Evolutionary conservation across 2,888 invertebrate species (phyloP).

Genomic region (Hermodice carunculata): DNA sequence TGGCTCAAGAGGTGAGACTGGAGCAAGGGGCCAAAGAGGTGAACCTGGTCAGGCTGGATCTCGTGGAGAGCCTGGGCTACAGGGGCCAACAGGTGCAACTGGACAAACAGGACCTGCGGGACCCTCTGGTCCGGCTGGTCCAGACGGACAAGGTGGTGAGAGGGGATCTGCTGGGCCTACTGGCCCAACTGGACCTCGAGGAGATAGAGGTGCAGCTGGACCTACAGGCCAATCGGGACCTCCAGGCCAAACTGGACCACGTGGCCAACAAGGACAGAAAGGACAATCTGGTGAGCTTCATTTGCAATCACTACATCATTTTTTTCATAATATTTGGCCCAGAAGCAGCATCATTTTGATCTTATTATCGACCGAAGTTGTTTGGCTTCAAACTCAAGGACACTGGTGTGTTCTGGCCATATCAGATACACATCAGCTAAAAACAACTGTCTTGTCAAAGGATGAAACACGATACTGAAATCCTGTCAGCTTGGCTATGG

Average conservation of each 20-base stretch:
- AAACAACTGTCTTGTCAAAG: too few species aligned
- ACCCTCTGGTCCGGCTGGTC: constrained; percentile 20
- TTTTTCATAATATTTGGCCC: too few species aligned
- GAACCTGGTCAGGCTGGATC: constrained; percentile 77
- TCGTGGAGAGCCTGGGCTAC: neutral
- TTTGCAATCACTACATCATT: too few species aligned
- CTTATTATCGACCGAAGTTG: too few species aligned
- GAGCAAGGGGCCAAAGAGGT: constrained; percentile 74
- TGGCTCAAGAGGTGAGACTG: constrained; percentile 73
- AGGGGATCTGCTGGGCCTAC: constrained; percentile 17
- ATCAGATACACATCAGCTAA: too few species aligned
- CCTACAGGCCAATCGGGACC: constrained; percentile 23
- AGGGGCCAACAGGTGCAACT: too few species aligned
- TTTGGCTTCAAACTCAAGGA: too few species aligned
- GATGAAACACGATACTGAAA: too few species aligned
- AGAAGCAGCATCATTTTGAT: too few species aligned
- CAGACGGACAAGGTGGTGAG: constrained; percentile 25
- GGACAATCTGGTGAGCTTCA: constrained; percentile 32
- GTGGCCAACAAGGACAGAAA: neutral
- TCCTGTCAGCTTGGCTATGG: too few species aligned
- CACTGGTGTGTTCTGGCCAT: too few species aligned
- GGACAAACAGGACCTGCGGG: constrained; percentile 5
- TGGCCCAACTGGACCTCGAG: constrained; percentile 8
- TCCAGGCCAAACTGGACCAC: constrained; percentile 1
- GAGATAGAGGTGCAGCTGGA: constrained; percentile 17